Percentiles rank a stretch among this genome's conserved stretches.
Conservation (phyloP, 2,888 invertebrate genomes). For the Torymus tubicola region DNA sequence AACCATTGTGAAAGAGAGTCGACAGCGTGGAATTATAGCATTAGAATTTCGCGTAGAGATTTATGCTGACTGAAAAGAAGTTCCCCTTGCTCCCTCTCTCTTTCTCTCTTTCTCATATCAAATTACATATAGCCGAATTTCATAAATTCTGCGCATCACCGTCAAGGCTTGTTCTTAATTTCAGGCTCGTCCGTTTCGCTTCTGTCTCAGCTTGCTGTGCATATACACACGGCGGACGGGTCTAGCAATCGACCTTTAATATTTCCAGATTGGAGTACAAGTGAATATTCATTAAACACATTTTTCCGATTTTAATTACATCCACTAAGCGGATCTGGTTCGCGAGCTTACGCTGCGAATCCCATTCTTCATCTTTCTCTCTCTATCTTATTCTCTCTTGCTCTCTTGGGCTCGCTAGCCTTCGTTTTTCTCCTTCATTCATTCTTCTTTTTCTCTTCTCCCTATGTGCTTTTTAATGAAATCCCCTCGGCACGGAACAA, state of each 20-base stretch:
- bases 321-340: constrained; percentile 73
- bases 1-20: not conserved
- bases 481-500: constrained; percentile 69
- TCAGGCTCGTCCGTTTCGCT: constrained; percentile 45
- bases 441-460: constrained; percentile 59
- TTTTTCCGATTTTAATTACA: constrained; percentile 76
- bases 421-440: constrained; percentile 54
- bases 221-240: not conserved
- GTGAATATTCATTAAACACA: constrained; percentile 74
- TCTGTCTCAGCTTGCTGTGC: constrained; percentile 7
- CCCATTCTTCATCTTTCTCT: constrained; percentile 48
- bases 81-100: too few relatives aligned
- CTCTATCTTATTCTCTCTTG: constrained; percentile 41
- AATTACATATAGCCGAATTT: constrained; percentile 24
- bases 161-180: constrained; percentile 42
- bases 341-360: constrained; percentile 66
- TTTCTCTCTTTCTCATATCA: constrained; percentile 6
- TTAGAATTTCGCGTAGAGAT: constrained; percentile 37
- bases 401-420: constrained; percentile 12
- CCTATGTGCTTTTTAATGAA: constrained; percentile 71
- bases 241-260: constrained; percentile 51
- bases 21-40: constrained; percentile 12
- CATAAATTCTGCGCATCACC: constrained; percentile 33
- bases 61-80: constrained; percentile 27
- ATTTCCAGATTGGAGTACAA: constrained; percentile 66